Evolutionary conservation across 2,113 vertebrate species (phyloP), one percentile per base, ranked within the genome.

Genomic region (Hydropotes inermis): DNA sequence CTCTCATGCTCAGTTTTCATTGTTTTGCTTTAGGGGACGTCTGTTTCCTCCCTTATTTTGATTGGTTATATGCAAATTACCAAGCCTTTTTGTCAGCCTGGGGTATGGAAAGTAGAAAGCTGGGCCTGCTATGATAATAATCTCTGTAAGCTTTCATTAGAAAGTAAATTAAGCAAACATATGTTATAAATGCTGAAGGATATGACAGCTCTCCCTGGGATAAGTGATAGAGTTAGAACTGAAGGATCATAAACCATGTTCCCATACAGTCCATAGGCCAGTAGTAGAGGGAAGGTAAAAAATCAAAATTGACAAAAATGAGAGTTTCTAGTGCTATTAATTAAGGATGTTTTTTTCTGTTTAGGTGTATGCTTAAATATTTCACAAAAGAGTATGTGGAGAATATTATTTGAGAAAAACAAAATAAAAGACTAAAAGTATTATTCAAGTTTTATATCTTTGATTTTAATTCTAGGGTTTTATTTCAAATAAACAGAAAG

Each of bases 201-300:
- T 57, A 21, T 21, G 19, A 4, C 36, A 64, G 12, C 6, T 61
- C n/a, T 45, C 11, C 21, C 21, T 28, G 45, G 27, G 14, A 50
- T 64, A 57, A 54, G 11, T 57, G 47, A 30, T 25, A 88, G 17
- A 96, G 21, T 10, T 57, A 39, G 6, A 23, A 67, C 1, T 84
- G 78, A 58, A 43, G 45, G 21, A 23, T 57, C 81, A n/a, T 87
- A 64, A 87, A 43, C 45, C 23, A 43, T 16, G 36, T 39, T 23
- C 36, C 36, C 67, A 87, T 23, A 58, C 1, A 23, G 55, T 43
- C 23, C 14, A 50, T 33, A 15, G 11, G 4, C 6, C 5, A 21
- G 6, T 19, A 33, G 0, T 1, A 1, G 33, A 52, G 25, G 13
- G 1, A 19, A 23, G 27, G 19, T 11, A 9, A 23, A 58, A 50